Base-by-base conservation (phyloP, 2,797 vertebrate genomes). In the Spea hammondii region DNA sequence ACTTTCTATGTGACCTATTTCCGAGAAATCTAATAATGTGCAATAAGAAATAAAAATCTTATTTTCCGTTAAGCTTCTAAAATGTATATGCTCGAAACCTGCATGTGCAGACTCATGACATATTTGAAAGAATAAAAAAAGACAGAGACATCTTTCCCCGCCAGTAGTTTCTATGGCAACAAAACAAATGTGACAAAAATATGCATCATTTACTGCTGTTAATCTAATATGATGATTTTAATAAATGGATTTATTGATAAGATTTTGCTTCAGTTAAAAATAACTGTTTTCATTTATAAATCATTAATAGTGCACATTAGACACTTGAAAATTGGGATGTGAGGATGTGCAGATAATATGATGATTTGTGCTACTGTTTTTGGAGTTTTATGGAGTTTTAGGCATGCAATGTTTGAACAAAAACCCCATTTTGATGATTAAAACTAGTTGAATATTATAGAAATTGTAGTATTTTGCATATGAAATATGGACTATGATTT, bases 1-100 rank as follows among this genome's bases (percentile, higher is more conserved):
- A 68, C 55, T 69, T 32, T 51, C 46, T 79, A 79, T 79, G 47
- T 79, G 77, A 79, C 77, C 77, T 79, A 79, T 79, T 79, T 79
- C 65, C 47, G 48, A 66, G 77, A 79, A 32, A 32, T 32, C 32
- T 32, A 32, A 32, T 32, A 32, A 32, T 3, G 32, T 32, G 71
- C 51, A 75, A 73, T 70, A 71, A 75, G 79, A 60, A 80, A 80
- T 60, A 80, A 66, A 59, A 57, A 66, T 71, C 73, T 71, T 80
- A 66, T 71, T 80, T 80, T 73, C 68, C 65, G 71, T 71, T 80
- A 72, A 57, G 62, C 68, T 67, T 62, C 70, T 73, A 80, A 80
- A 80, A 76, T 76, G 46, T 66, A 65, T 32, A 45, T 70, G 66
- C 65, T 72, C 73, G 47, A 64, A 80, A 74, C 68, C 50, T 53